Base-by-base conservation (phyloP, 2,113 vertebrate genomes). In the Dicerorhinus sumatrensis region DNA sequence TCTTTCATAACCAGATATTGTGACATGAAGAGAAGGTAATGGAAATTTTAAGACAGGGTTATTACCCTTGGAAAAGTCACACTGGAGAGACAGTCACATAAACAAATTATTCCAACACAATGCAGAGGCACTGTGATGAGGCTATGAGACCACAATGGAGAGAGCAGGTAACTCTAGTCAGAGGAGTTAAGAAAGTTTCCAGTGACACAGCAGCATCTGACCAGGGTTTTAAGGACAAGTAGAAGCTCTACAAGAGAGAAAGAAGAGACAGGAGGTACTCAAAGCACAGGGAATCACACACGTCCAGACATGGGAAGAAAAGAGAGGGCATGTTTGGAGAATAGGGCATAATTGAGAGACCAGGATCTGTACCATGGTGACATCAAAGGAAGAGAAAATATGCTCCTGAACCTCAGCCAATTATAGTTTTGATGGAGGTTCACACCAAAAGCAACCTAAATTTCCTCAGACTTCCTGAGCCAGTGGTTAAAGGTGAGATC, bases 321-420 rank as follows among this genome's bases (percentile, higher is more conserved):
- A 29, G 69, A 21, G 10, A 75, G 42, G 39, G 31, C 7, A 3
- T 0, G 1, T 23, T 3, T 65, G 54, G 60, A 70, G 84, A 81
- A 33, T 2, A 72, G 72, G 58, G 29, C 39, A 1, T 13, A 39
- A 14, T 1, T 16, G 72, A 69, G 48, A 90, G 39, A 70, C 11
- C 14, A 42, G 14, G 6, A 4, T 72, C 77, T 33, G 7, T 0
- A 33, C 23, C 23, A 18, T 7, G 12, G 36, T 83, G 54, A 65
- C 79, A 36, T 13, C 33, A n/a, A 23, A 72, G 54, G 11, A 36
- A 6, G 39, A 84, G 65, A 51, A 69, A 83, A 60, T 0, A 16
- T 0, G 27, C 27, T 65, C 21, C 25, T 11, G 13, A 81, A 51
- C 0, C 3, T 48, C 65, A 75, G 0, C 14, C 58, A 56, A 2